These are phyloP conservation scores for Bagarius yarrelli DNA, from an alignment of 2,113 vertebrate species.

Conservation along the genomic window DNA sequence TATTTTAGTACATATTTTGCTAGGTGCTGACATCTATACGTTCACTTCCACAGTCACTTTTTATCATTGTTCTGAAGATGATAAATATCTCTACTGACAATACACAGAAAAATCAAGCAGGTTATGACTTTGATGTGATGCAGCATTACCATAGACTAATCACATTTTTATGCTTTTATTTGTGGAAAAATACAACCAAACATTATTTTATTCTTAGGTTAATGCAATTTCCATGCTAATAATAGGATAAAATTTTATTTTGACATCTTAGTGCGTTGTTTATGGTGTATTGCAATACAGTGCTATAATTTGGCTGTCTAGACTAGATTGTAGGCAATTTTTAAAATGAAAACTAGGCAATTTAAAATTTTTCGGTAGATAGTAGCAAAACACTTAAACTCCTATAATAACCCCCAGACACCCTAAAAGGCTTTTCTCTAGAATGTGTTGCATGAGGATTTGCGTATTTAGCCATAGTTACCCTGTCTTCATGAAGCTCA, in stretches of 20 bases:
- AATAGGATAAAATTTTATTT: neutral
- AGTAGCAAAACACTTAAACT: too few relatives aligned
- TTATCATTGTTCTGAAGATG: neutral
- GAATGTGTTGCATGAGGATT: too few relatives aligned
- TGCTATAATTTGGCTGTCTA: neutral
- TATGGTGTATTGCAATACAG: neutral
- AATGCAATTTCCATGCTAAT: neutral
- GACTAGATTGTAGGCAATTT: too few relatives aligned
- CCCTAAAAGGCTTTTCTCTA: too few relatives aligned
- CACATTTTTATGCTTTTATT: neutral
- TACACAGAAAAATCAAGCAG: neutral
- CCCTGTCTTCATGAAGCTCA: too few relatives aligned
- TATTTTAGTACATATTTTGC: too few relatives aligned
- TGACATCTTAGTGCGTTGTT: neutral
- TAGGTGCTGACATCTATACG: too few relatives aligned
- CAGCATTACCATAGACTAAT: neutral
- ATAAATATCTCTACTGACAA: neutral
- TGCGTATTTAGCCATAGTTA: too few relatives aligned
- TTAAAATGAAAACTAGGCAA: too few relatives aligned
- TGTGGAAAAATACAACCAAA: neutral
- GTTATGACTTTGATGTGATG: neutral
- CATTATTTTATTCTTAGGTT: neutral
- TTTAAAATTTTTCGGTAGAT: too few relatives aligned
- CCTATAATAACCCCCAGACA: too few relatives aligned
- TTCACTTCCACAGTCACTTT: neutral